These are phyloP conservation scores for Loriculus beryllinus DNA, from an alignment of 2,797 vertebrate genomes.

Conservation along the genomic window DNA sequence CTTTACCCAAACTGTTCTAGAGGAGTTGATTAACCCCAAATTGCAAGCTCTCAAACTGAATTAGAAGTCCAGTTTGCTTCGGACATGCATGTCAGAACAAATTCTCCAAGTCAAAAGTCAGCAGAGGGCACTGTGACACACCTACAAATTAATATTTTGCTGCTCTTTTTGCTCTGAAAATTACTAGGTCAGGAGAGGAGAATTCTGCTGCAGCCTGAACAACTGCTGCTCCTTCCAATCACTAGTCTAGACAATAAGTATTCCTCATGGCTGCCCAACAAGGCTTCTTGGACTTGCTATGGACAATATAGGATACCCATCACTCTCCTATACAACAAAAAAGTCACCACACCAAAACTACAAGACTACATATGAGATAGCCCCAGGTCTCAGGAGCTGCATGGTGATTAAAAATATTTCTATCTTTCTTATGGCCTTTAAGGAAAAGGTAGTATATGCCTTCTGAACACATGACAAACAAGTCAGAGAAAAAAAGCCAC, in stretches of 20 bases:
- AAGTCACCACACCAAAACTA: neutral
- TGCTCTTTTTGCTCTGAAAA: neutral
- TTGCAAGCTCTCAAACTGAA: neutral
- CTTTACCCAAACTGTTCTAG: neutral
- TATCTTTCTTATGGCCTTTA: neutral
- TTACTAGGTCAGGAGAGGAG: neutral
- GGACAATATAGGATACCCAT: accelerated
- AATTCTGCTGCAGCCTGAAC: neutral
- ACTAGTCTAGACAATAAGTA: neutral
- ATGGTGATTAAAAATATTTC: neutral
- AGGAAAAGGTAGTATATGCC: neutral
- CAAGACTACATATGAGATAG: neutral
- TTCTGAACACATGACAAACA: neutral
- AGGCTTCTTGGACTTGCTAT: neutral
- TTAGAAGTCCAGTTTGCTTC: neutral
- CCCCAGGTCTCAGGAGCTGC: neutral
- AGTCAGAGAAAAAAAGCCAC: neutral
- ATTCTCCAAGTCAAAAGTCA: neutral
- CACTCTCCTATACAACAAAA: accelerated
- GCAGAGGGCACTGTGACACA: conserved; percentile 2
- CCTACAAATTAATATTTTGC: neutral
- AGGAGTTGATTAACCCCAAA: neutral
- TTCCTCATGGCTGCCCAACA: neutral
- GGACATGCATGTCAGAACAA: neutral
- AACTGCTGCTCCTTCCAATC: neutral